Base-by-base conservation (phyloP, 2,113 vertebrate species). In the Beaufortia kweichowensis region DNA sequence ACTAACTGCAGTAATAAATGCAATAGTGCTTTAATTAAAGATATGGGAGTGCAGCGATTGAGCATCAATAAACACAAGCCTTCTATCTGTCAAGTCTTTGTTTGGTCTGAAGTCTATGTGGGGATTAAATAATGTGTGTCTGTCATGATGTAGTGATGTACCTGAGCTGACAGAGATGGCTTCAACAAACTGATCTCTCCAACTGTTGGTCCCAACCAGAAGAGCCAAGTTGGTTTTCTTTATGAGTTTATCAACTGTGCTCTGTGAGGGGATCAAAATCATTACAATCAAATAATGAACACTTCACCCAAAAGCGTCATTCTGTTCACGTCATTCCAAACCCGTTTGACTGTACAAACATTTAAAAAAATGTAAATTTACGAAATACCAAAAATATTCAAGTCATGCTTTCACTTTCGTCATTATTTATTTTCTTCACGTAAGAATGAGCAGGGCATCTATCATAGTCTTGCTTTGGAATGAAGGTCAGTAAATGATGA, bases 221-320 rank as follows among this genome's bases (percentile, higher is more conserved):
- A 98, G 92, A 53, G 97, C 97, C 85, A 99, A 89, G 90, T 98
- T 99, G 0, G 97, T 98, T 91, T 98, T 98, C 92, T 98, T 99
- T 71, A 99, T 95, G 78, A 99, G 95, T 88, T 98, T 98, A 85
- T 99, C 97, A 84, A 99, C 97, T 0, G 95, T 96, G 81, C 89
- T 99, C 97, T 99, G 89, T 62, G 84, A 77, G 39, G 21, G 61
- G 7, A 63, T 11, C 71, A 56, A 79, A n/a, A 23, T 3, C 24
- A 75, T 77, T 33, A 76, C 4, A 35, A 17, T 17, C 4, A 4
- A 11, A 11, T 24, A 23, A 56, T 14, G 5, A 68, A 1, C 12
- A 43, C 1, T 46, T 14, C 14, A 4, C 14, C 14, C 12, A 14
- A 46, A 46, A 15, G 15, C 1, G 3, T 46, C 43, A 17, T 46